These are phyloP conservation scores for Falco concolor DNA, from an alignment of 2,797 vertebrate genomes.

Conservation along the genomic window DNA sequence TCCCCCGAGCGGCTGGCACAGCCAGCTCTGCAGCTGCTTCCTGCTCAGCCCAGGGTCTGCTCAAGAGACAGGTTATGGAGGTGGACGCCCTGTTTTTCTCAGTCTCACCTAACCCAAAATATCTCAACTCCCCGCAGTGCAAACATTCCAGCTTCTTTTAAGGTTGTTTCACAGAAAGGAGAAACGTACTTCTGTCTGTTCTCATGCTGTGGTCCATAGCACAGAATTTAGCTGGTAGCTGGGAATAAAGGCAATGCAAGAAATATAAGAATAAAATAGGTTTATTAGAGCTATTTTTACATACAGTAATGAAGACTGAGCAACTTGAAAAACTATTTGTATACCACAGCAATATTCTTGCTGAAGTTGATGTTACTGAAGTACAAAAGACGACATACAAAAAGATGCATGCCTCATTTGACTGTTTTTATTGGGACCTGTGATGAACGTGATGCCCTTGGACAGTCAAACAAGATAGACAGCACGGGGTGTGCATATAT, in stretches of 20 bases:
- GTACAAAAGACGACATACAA: constrained; percentile 63
- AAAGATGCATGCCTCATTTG: constrained; percentile 49
- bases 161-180: neutral
- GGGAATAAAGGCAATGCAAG: constrained; percentile 29
- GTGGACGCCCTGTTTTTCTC: neutral
- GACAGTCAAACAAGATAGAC: constrained; percentile 46
- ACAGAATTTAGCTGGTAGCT: neutral
- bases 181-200: neutral
- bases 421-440: constrained; percentile 28
- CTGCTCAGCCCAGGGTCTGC: neutral
- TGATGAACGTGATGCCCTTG: constrained; percentile 13
- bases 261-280: constrained; percentile 69
- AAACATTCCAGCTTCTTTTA: neutral
- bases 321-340: constrained; percentile 35
- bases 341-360: constrained; percentile 12
- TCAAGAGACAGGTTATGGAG: accelerated
- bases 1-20: neutral
- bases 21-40: neutral
- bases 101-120: neutral
- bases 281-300: constrained; percentile 74
- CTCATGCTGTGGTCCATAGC: neutral
- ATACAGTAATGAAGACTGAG: constrained; percentile 31
- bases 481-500: neutral
- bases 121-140: neutral
- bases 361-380: constrained; percentile 12